A percentile compares a stretch with the other conserved stretches of the same genome.
These are phyloP conservation scores for Oligia fasciuncula DNA, from an alignment of 2,888 invertebrate genomes.

Conservation along the genomic window DNA sequence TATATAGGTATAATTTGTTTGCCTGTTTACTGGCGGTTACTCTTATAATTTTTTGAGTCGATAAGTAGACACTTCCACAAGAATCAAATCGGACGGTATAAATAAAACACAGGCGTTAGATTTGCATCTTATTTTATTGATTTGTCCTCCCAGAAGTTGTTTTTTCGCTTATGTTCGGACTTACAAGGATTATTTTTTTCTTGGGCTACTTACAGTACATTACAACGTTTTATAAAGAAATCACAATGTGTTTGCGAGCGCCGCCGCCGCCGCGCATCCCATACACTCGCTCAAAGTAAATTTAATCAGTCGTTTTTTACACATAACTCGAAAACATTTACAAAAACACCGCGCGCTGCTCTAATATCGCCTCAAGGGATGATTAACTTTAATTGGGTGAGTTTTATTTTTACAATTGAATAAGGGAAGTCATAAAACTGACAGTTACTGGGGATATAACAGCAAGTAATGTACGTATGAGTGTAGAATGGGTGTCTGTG, in stretches of 20 bases:
- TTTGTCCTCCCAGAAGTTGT: constrained; percentile 87
- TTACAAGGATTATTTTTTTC: constrained; percentile 88
- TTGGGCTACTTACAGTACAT: constrained; percentile 89
- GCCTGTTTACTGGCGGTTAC: neutral
- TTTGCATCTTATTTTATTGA: constrained; percentile 89
- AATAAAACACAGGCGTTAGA: constrained; percentile 82
- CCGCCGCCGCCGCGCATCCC: constrained; percentile 74
- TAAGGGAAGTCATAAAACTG: constrained; percentile 56
- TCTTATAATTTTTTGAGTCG: neutral
- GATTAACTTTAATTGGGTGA: constrained; percentile 15
- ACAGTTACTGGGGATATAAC: constrained; percentile 35
- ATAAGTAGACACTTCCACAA: constrained; percentile 2
- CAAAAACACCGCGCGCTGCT: constrained; percentile 67
- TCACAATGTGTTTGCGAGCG: constrained; percentile 85
- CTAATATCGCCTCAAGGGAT: constrained; percentile 33
- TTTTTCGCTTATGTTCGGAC: constrained; percentile 86
- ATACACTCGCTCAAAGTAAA: constrained; percentile 78
- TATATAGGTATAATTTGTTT: no score
- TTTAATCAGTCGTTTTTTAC: constrained; percentile 87
- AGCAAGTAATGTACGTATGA: constrained; percentile 7
- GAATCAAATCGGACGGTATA: constrained; percentile 34
- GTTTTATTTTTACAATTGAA: constrained; percentile 41
- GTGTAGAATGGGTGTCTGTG: neutral
- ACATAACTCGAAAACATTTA: constrained; percentile 81
- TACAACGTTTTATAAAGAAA: constrained; percentile 89